phyloP scores from a whole-genome alignment of 2,113 vertebrate genomes.

The Scolopax mira region DNA sequence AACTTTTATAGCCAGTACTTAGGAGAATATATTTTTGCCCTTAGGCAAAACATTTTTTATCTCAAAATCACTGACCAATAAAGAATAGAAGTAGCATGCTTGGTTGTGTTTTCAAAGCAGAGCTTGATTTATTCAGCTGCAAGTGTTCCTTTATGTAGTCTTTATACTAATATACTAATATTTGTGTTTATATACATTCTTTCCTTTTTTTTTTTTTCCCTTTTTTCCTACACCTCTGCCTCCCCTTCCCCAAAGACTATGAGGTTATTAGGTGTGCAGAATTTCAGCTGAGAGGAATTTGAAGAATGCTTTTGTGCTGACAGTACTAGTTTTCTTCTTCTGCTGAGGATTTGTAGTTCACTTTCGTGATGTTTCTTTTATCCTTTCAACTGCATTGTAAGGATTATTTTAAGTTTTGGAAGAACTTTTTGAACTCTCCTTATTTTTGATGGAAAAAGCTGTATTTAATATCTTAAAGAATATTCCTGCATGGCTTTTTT shows the following conservation, averaged over 20 bases:
- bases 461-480: neutral
- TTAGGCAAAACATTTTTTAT: neutral
- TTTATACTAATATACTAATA: neutral
- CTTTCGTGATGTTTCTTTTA: neutral
- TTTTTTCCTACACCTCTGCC: neutral
- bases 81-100: neutral
- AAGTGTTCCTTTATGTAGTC: neutral
- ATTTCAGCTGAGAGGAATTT: neutral
- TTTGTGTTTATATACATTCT: neutral
- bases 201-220: neutral
- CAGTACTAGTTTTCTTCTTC: neutral
- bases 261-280: neutral
- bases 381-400: neutral
- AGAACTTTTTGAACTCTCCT: neutral
- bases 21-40: neutral
- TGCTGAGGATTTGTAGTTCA: neutral
- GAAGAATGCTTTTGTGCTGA: neutral
- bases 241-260: neutral
- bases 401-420: neutral
- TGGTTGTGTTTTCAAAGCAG: neutral
- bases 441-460: neutral
- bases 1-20: neutral
- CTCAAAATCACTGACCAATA: neutral
- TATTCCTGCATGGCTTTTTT: neutral
- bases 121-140: neutral